Evolutionary conservation across 2,797 vertebrate species (phyloP), one percentile per base, ranked within the genome.

Genomic region (Aphelocoma californica): DNA sequence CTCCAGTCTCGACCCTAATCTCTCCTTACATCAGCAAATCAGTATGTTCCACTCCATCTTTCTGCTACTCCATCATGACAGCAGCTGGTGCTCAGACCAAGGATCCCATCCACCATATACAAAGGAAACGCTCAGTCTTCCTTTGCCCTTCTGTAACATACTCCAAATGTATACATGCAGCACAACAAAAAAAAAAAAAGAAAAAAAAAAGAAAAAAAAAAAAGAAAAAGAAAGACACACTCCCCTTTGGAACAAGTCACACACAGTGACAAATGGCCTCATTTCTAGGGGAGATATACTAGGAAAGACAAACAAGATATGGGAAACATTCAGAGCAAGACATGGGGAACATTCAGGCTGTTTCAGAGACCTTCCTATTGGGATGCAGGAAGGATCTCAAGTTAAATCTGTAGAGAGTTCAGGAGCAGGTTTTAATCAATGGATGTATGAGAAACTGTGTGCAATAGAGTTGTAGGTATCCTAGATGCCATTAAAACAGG

Each of bases 201-300:
- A 12, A 45, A 20, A 19, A 9, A 44, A 19, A 44, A 7, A 12
- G 8, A 4, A 11, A 6, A 20, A 32, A 9, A 12, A 7, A 14
- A 9, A 3, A 18, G 4, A 16, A 40, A 9, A 17, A 57, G 2
- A 14, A 24, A 8, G 1, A 8, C 34, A 23, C 9, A 9, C 23
- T n/a, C 36, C 36, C 19, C 19, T 54, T 54, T 40, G 25, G 20
- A 34, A 25, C 4, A 57, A 64, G 28, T 28, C 4, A 26, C 8
- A 25, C 32, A 61, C 7, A 15, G 2, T 29, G 2, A 7, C 34
- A 72, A 65, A 79, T 20, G 10, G 9, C 31, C 15, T 72, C 4
- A 20, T 29, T 91, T 19, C 28, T 53, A 24, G 3, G 7, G 42
- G 7, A 67, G 3, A 45, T 61, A n/a, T 1, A 26, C n/a, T 44